Conservation (phyloP, 2,797 vertebrate species). For the Erpetoichthys calabaricus region DNA sequence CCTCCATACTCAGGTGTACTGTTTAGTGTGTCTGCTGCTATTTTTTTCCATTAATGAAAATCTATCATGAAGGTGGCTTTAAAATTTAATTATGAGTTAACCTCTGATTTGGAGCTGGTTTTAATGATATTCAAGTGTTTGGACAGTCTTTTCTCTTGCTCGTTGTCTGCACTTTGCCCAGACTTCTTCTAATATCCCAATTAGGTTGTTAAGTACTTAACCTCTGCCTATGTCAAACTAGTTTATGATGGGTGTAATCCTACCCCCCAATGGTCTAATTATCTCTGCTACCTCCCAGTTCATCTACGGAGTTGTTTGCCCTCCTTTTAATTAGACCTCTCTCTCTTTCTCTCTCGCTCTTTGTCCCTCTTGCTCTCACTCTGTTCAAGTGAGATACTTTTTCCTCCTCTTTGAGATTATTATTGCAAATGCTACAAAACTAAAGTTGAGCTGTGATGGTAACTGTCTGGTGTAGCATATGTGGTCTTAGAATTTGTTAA, state of each 20-base stretch:
- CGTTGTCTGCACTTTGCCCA: constrained; percentile 63
- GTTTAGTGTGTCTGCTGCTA: too few species aligned
- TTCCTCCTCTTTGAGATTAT: too few species aligned
- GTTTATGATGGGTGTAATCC: constrained; percentile 80
- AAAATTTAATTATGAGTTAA: constrained; percentile 15
- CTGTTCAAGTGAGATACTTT: too few species aligned
- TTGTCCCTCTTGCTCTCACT: too few species aligned
- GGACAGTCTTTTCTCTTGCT: constrained; percentile 57
- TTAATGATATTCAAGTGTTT: constrained; percentile 33
- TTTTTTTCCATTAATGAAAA: too few species aligned
- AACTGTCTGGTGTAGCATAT: too few species aligned
- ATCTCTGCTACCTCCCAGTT: constrained; percentile 91
- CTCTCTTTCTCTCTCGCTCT: constrained; percentile 21
- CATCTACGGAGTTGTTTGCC: constrained; percentile 84
- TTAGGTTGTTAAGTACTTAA: constrained; percentile 71
- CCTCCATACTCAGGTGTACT: too few species aligned
- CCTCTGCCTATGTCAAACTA: constrained; percentile 65
- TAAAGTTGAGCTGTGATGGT: too few species aligned
- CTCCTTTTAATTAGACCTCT: constrained; percentile 70
- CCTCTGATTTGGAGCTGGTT: constrained; percentile 17
- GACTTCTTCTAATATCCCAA: constrained; percentile 64
- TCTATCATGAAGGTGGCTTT: constrained; percentile 23
- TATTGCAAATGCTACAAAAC: too few species aligned
- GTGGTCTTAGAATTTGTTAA: too few species aligned
- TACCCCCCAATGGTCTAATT: constrained; percentile 88